phyloP scores from a whole-genome alignment of 35 echinoderm and acorn worm genomes.

The Acanthaster planci region DNA sequence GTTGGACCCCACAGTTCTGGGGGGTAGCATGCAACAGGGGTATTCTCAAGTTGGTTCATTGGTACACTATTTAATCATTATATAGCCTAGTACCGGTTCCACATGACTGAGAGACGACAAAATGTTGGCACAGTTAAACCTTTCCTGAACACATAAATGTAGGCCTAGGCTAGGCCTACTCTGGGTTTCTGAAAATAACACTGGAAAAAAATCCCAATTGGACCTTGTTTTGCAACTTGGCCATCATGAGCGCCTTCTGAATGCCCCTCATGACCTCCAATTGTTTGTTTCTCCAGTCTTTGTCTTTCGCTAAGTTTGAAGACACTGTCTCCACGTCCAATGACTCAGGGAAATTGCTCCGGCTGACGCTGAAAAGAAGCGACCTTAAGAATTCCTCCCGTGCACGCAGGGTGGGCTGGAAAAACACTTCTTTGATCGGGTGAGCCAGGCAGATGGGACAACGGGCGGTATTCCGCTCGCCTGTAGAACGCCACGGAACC shows the following conservation, averaged over 20 bases:
- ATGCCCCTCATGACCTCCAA: conserved; percentile 45
- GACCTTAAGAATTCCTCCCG: neutral
- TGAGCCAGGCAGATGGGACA: neutral
- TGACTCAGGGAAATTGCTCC: conserved; percentile 17
- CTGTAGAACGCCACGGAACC: neutral
- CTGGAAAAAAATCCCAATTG: too few species aligned
- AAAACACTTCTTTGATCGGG: conserved; percentile 22
- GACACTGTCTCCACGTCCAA: conserved; percentile 31
- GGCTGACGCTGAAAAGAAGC: conserved; percentile 12
- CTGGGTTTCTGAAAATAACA: too few species aligned
- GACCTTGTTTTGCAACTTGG: conserved; percentile 42
- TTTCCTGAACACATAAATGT: too few species aligned
- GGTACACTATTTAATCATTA: too few species aligned
- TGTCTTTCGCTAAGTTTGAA: conserved; percentile 17
- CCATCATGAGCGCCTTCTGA: conserved; percentile 39
- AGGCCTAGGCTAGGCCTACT: too few species aligned
- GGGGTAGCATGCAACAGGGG: too few species aligned
- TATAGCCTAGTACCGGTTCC: too few species aligned
- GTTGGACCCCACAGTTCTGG: too few species aligned
- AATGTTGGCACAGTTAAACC: too few species aligned
- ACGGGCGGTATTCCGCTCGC: conserved; percentile 3
- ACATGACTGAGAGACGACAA: too few species aligned
- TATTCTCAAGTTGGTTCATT: too few species aligned
- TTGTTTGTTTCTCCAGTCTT: conserved; percentile 29
- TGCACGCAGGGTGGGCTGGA: neutral